Evolutionary conservation across 2,888 invertebrate species (phyloP), one percentile per base, ranked within the genome.

Genomic region (Dione vanillae): DNA sequence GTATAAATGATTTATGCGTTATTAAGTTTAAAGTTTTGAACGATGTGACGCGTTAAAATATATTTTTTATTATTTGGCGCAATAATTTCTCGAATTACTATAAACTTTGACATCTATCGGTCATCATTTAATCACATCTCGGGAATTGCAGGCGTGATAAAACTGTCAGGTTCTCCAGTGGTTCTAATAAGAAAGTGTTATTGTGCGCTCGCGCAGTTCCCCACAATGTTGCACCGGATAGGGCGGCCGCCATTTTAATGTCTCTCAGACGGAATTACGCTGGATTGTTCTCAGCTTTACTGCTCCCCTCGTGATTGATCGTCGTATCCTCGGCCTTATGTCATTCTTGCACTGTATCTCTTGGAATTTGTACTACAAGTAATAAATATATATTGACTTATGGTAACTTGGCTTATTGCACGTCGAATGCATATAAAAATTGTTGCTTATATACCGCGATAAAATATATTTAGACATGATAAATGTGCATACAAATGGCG

Each of bases 261-360:
- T 93, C 92, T 85, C 87, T 90, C 90, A 84, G 90, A 89, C 92
- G 92, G 92, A 93, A 92, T 92, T 92, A 93, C 92, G 91, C 92
- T 87, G 92, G 91, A 92, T 93, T 93, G 92, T 93, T 93, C 92
- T 92, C 91, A 84, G 83, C 83, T 93, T 93, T 93, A 93, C 88
- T 90, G 90, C 92, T 85, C 87, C 86, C 86, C 83, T 84, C 87
- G 82, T 93, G 92, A 92, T 93, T 92, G 92, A 92, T 93, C 90
- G 92, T 91, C 87, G 91, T 91, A 91, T 91, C 91, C 86, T 87
- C 90, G 79, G 86, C 88, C 92, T 91, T 91, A 91, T 92, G 92
- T 91, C 92, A 92, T 91, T 91, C 86, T 86, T 88, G 89, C 87
- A 82, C 90, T 84, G 82, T 89, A 90, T 89, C 88, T 88, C 89